phyloP scores from a whole-genome alignment of 2,888 invertebrate species.

The Limnephilus lunatus region DNA sequence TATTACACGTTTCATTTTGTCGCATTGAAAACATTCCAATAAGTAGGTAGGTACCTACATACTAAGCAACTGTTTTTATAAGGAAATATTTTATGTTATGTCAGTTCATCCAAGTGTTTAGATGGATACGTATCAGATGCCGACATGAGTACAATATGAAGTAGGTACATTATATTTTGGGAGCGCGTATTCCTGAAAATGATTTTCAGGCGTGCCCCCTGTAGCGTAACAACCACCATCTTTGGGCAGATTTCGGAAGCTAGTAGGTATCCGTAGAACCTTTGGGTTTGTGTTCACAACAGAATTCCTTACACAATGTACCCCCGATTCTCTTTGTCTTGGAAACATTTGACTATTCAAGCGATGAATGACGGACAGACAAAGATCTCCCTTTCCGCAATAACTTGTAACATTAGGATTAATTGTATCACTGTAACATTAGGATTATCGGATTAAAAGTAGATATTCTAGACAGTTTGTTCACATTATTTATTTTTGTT shows the following conservation, averaged over 20 bases:
- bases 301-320: conserved; percentile 42
- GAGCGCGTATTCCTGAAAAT: conserved; percentile 32
- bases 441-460: background rate
- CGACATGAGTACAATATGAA: background rate
- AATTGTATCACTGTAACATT: background rate
- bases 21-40: background rate
- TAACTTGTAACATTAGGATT: background rate
- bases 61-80: background rate
- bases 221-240: conserved; percentile 57
- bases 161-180: background rate
- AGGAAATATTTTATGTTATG: background rate
- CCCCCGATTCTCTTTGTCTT: conserved; percentile 49
- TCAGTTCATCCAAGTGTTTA: background rate
- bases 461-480: background rate
- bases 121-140: background rate
- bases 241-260: conserved; percentile 54
- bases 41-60: background rate
- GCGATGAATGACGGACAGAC: background rate
- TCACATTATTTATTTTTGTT: background rate
- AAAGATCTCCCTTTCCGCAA: background rate
- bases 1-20: background rate
- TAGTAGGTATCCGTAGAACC: conserved; percentile 41
- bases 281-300: conserved; percentile 46
- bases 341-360: conserved; percentile 8
- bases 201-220: conserved; percentile 54